phyloP scores from a whole-genome alignment of 1,140 invertebrate genomes.

The Charaxes varanes region DNA sequence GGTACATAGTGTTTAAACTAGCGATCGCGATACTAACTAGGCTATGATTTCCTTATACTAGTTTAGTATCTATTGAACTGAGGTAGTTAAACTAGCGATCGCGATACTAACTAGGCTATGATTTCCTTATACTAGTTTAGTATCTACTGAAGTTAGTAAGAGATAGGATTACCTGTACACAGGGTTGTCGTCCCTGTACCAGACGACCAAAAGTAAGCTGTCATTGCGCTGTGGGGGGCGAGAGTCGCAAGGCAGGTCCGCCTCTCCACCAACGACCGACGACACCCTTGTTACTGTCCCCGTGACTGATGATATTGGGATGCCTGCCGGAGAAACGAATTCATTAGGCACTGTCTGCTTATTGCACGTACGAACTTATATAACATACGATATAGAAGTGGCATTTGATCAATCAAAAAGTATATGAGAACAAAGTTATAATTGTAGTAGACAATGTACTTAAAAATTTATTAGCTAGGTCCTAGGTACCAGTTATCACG shows the following conservation, averaged over 20 bases:
- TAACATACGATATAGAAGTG: background rate
- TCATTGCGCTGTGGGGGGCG: conserved; percentile 71
- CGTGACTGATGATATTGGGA: conserved; percentile 30
- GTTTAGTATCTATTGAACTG: background rate
- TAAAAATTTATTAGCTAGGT: too few relatives aligned
- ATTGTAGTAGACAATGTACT: too few relatives aligned
- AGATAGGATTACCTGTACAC: conserved; percentile 67
- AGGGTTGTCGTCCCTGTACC: conserved; percentile 75
- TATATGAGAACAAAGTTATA: too few relatives aligned
- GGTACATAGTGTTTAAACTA: too few relatives aligned
- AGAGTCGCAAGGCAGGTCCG: conserved; percentile 74
- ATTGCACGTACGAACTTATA: background rate
- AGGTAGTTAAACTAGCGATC: too few relatives aligned
- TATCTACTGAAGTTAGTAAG: background rate
- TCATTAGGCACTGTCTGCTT: background rate
- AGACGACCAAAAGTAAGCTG: conserved; percentile 74
- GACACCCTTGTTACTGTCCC: conserved; percentile 45
- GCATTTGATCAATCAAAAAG: too few relatives aligned
- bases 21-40: background rate
- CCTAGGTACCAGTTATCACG: too few relatives aligned
- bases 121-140: background rate
- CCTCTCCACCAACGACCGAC: conserved; percentile 70
- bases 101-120: background rate
- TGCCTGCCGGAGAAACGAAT: conserved; percentile 27
- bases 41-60: background rate